Percentiles rank a stretch among this genome's conserved stretches.
These are phyloP conservation scores for Platorchestia sp. DNA, from an alignment of 1,140 invertebrate species.

Conservation along the genomic window DNA sequence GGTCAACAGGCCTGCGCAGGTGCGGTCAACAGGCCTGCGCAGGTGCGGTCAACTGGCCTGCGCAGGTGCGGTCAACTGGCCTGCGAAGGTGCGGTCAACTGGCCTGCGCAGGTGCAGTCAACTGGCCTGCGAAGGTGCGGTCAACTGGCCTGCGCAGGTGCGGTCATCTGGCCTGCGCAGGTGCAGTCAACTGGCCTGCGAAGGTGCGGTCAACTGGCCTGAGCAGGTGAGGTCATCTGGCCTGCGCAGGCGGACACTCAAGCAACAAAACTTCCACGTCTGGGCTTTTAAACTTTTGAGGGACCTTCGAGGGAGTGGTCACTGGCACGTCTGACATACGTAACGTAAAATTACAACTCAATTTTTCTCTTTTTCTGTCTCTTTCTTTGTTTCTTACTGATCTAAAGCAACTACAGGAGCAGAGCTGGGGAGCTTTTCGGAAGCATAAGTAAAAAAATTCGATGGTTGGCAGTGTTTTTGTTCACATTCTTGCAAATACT, in stretches of 20 bases:
- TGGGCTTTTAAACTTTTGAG: too few relatives aligned
- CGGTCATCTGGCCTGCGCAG: background rate
- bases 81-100: too few relatives aligned
- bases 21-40: too few relatives aligned
- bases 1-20: background rate
- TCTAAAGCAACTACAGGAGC: background rate
- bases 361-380: too few relatives aligned
- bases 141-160: background rate
- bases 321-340: too few relatives aligned
- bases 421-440: background rate
- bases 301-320: too few relatives aligned
- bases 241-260: too few relatives aligned
- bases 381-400: too few relatives aligned
- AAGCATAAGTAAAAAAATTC: background rate
- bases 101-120: background rate
- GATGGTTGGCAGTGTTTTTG: slow-evolving; percentile 6
- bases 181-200: background rate
- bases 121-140: background rate
- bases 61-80: background rate
- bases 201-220: background rate
- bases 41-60: too few relatives aligned
- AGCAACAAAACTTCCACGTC: too few relatives aligned
- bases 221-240: too few relatives aligned
- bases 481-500: slow-evolving; percentile 1
- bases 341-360: too few relatives aligned